Base-by-base conservation (phyloP, 2,888 invertebrate genomes). In the Platerodrilus igneus region DNA sequence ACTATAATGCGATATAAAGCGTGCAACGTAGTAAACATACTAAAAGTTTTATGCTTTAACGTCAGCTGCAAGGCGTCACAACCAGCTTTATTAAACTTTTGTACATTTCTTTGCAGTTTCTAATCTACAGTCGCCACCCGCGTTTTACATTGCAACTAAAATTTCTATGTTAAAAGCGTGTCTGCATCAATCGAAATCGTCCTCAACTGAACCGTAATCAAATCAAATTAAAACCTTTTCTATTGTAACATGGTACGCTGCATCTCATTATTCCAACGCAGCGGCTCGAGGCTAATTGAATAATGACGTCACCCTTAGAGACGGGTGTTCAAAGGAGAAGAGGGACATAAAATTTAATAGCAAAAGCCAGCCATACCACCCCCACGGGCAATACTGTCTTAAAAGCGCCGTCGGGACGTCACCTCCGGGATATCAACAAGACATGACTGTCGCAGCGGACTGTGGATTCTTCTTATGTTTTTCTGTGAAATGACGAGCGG, bases 211-310 rank as follows among this genome's bases (percentile, higher is more conserved):
- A 45, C 41, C 41, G 40, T 41, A 40, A 41, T 45, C 55, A 54
- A 59, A 59, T 60, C 55, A 53, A 57, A 57, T 61, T 57, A 59
- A 60, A 57, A n/a, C n/a, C 54, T 58, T 51, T 53, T 55, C 57
- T 47, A 54, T 59, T 57, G 55, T 56, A 38, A 40, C 48, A 51
- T 55, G 53, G 56, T 56, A 55, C 55, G 53, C 58, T 60, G 60
- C 59, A 60, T 62, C 59, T 60, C 59, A 60, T 60, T 60, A 60
- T 57, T 51, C 53, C 48, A 37, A 47, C 48, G 49, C 57, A 51
- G 51, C 51, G 52, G 51, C 33, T 46, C 43, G 51, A 36, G 41
- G 50, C 59, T 60, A 62, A 62, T 62, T 62, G 56, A 59, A 60
- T 58, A 51, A 58, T 59, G 57, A 58, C 58, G 58, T 59, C 58